Evolutionary conservation across 2,797 vertebrate species (phyloP), one percentile per base, ranked within the genome.

Genomic region (Sebastes taczanowskii): DNA sequence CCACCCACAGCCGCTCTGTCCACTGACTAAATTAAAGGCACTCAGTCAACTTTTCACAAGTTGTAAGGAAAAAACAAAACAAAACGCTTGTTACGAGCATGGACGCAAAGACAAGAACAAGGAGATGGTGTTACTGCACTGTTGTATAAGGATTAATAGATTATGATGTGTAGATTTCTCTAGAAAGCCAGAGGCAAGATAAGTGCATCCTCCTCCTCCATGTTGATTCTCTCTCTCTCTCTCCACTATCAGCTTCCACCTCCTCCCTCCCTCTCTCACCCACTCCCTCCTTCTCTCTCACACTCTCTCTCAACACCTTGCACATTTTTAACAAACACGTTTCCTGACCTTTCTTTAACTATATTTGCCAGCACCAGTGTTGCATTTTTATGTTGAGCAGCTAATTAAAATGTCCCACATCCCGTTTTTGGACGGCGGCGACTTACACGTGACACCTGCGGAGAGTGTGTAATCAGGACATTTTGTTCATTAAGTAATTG

Each of bases 361-460:
- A 6, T 53, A 16, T 46, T 80, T 67, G 55, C 56, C 9, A 5
- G 53, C 22, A 22, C 62, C 67, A 2, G 1, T 20, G 61, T 58
- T 62, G 64, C 56, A 18, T 76, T 81, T 81, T 42, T 4, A 16
- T 59, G 61, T 75, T 67, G 52, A 73, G 46, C 56, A 49, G 78
- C 81, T 86, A 82, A 82, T 88, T 85, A 88, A 88, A 87, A 85
- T 60, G 82, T 75, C 74, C 80, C 77, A 85, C 65, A 64, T 82
- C 72, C 53, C 34, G 0, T 63, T 84, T 80, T 74, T 79, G 69
- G 78, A 77, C 1, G 25, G 49, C 49, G 20, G 9, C 20, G 49
- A 53, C 49, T n/a, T 53, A n/a, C 20, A n/a, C 20, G 49, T 53
- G 20, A 53, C 49, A 49, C 46, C 7, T 49, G 49, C 1, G 4